Percentiles rank a stretch among this genome's conserved stretches.
phyloP scores from a whole-genome alignment of 2,113 vertebrate genomes.

The Alces alces region DNA sequence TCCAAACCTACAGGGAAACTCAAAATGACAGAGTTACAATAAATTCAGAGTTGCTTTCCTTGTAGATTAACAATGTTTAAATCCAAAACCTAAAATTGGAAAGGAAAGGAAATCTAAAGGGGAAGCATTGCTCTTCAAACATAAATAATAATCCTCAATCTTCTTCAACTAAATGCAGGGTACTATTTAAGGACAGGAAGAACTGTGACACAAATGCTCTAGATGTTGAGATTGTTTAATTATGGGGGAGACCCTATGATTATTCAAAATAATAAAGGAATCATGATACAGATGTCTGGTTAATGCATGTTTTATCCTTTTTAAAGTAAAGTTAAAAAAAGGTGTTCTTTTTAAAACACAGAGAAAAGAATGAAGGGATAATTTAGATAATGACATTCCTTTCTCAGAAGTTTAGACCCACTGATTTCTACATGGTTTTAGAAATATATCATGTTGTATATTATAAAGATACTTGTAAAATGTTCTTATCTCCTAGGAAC shows the following conservation, averaged over 20 bases:
- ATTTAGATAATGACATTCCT: neutral
- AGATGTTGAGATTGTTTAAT: neutral
- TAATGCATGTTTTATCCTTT: neutral
- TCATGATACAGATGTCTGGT: neutral
- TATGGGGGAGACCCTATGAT: neutral
- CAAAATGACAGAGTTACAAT: neutral
- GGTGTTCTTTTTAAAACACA: neutral
- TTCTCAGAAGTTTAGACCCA: neutral
- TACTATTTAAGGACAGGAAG: neutral
- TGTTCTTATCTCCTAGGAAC: neutral
- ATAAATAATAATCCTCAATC: neutral
- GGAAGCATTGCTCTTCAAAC: neutral
- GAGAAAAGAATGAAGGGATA: neutral
- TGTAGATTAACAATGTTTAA: neutral
- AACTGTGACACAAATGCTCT: neutral
- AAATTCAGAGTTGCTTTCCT: neutral
- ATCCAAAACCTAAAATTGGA: neutral
- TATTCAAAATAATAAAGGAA: conserved; percentile 16
- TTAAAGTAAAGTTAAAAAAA: neutral
- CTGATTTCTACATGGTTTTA: neutral
- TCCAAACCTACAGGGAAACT: neutral
- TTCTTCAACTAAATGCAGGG: neutral
- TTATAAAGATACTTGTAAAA: neutral
- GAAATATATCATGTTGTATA: neutral
- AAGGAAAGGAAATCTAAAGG: neutral